A percentile compares a stretch with the other conserved stretches of the same genome.
These are phyloP conservation scores for Gasterosteus nipponicus DNA, from an alignment of 2,113 vertebrate species.

Conservation along the genomic window DNA sequence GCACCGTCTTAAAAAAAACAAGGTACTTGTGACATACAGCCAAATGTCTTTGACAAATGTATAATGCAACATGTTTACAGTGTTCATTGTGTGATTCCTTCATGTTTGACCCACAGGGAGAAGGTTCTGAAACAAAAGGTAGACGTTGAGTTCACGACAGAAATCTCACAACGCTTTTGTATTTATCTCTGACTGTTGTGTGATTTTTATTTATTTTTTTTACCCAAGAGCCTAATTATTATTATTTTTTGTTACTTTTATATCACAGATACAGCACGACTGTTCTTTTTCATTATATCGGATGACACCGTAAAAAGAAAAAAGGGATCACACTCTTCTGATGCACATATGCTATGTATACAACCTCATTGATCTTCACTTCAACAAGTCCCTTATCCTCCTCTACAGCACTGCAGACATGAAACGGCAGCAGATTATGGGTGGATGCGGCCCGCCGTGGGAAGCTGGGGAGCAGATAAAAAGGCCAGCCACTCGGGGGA, in stretches of 20 bases:
- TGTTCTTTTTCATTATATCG: constrained; percentile 48
- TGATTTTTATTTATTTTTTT: neutral
- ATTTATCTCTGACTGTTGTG: neutral
- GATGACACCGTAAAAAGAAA: constrained; percentile 60
- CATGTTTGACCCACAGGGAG: constrained; percentile 49
- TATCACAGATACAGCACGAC: neutral
- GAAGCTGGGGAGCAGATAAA: constrained; percentile 77
- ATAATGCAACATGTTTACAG: constrained; percentile 76
- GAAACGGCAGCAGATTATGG: constrained; percentile 79
- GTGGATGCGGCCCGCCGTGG: constrained; percentile 74
- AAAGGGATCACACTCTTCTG: constrained; percentile 49
- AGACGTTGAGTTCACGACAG: constrained; percentile 24
- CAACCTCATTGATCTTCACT: constrained; percentile 77
- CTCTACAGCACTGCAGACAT: constrained; percentile 66
- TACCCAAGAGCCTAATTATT: constrained; percentile 21
- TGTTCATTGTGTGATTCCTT: constrained; percentile 48
- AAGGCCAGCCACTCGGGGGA: constrained; percentile 71
- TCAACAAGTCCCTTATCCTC: constrained; percentile 78
- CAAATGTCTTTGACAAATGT: constrained; percentile 73
- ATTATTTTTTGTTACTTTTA: neutral
- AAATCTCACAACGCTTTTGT: neutral
- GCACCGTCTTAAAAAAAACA: constrained; percentile 71
- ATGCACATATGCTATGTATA: constrained; percentile 70
- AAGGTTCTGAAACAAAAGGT: constrained; percentile 49
- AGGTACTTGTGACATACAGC: constrained; percentile 71